Base-by-base conservation (phyloP, 2,797 vertebrate genomes). In the Peromyscus melanophrys region DNA sequence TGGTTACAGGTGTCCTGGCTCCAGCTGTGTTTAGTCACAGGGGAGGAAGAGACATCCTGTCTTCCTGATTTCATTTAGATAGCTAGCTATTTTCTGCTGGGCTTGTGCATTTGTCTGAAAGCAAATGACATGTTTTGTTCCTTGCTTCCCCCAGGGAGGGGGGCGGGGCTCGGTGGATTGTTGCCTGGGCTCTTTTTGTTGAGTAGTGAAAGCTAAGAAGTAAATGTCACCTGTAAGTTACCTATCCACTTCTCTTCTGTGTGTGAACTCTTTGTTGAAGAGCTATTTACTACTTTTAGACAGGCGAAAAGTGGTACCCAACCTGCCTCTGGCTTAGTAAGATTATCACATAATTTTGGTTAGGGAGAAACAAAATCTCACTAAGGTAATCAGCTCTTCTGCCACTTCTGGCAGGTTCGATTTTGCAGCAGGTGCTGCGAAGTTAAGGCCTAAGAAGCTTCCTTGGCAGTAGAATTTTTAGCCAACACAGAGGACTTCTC, bases 11-110 rank as follows among this genome's bases (percentile, higher is more conserved):
- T 97, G 83, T 96, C 87, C 61, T 49, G 23, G 55, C 73, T 57
- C 77, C 89, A 76, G 85, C 76, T 89, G 84, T 87, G 84, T 92
- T 96, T 25, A 91, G 92, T 57, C 90, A 94, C 13, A 46, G n/a
- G 67, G 95, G 40, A 97, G 94, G 21, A 88, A 67, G 89, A 89
- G 43, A 67, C 95, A 95, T 95, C 94, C 92, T 89, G 88, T 95
- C 78, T 78, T 90, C 73, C 7, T 37, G 90, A 96, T 96, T 97
- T 95, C 95, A 91, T 86, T 78, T 77, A 96, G 95, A 92, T 89
- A 96, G 73, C 75, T 49, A 61, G 85, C 78, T 89, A 63, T 91
- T 95, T 94, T 93, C 73, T 95, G 75, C 46, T 59, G 57, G 52
- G 67, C 59, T 43, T 89, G 65, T 94, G 89, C 63, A 23, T 91